Evolutionary conservation across 2,888 invertebrate genomes (phyloP), one percentile per base, ranked within the genome.

Genomic region (Flexamia atlantica): DNA sequence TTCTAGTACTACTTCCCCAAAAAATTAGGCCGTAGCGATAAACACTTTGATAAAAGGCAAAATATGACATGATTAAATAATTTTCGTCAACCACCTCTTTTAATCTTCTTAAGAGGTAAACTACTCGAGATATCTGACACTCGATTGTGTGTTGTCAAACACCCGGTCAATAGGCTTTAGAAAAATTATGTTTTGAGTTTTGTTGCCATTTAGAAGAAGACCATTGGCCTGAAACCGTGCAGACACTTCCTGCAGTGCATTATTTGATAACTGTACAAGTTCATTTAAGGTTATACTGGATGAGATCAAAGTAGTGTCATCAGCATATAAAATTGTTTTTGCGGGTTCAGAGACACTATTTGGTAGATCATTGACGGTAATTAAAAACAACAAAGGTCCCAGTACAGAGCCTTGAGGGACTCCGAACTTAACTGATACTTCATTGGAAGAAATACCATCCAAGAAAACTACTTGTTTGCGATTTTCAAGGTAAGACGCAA

Each of bases 11-110:
- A 60, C 60, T 60, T 14, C 60, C 60, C 60, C 60, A 60, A 14
- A 60, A 60, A 14, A 60, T 60, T 14, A 60, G 60, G 60, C 60
- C 60, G 10, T 60, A 60, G 1, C 28, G 20, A 60, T 28, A 28
- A 60, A 60, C 25, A 28, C 60, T 60, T 60, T 60, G 60, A 23
- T 23, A 60, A n/a, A 60, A 60, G 60, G 60, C 60, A 60, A 60
- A 60, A 23, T 60, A 60, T 9, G 60, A 23, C 60, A 60, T 23
- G 10, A n/a, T 9, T 17, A 28, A 28, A 28, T 60, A 60, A 23
- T 60, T 60, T 1, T 60, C 28, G 23, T 60, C 25, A 10, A 60
- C 60, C 60, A 60, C 2, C 60, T 23, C 23, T n/a, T 23, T 60
- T 17, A 60, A 60, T 10, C 5, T 17, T 28, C 20, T 60, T 23